These are phyloP conservation scores for Dendrolimus houi DNA, from an alignment of 2,888 invertebrate genomes.

Conservation along the genomic window DNA sequence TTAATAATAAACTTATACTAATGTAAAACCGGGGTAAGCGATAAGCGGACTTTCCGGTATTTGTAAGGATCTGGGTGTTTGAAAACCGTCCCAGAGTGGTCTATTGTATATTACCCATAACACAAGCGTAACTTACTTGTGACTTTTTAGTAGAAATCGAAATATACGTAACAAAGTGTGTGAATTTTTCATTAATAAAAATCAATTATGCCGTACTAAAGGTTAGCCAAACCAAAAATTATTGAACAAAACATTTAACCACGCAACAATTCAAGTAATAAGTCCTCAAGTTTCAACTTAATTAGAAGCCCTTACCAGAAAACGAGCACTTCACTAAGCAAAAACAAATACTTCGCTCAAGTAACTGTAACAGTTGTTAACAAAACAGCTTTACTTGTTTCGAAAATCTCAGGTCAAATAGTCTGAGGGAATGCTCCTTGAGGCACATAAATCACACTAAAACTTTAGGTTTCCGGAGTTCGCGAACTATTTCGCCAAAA, in stretches of 20 bases:
- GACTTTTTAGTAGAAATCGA: too few species aligned
- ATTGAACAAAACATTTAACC: neutral
- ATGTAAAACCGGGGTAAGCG: too few species aligned
- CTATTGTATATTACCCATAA: too few species aligned
- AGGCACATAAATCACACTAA: conserved; percentile 13
- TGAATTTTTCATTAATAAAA: too few species aligned
- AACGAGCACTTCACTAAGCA: neutral
- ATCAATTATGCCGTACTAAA: too few species aligned
- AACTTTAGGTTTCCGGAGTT: conserved; percentile 9
- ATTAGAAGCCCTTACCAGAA: neutral
- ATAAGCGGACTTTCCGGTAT: too few species aligned
- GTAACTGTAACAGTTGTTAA: neutral
- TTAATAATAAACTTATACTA: too few species aligned
- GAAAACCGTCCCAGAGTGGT: too few species aligned
- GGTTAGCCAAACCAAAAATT: too few species aligned
- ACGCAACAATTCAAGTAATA: neutral
- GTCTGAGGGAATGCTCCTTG: neutral
- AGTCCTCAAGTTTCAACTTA: neutral
- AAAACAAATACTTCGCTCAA: neutral
- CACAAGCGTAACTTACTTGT: too few species aligned
- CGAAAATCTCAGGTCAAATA: neutral
- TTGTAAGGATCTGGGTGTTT: too few species aligned
- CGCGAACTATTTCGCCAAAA: neutral
- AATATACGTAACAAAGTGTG: too few species aligned
- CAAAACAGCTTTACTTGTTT: conserved; percentile 3